Conservation (phyloP, 2,888 invertebrate genomes). For the Limnephilus lunatus region DNA sequence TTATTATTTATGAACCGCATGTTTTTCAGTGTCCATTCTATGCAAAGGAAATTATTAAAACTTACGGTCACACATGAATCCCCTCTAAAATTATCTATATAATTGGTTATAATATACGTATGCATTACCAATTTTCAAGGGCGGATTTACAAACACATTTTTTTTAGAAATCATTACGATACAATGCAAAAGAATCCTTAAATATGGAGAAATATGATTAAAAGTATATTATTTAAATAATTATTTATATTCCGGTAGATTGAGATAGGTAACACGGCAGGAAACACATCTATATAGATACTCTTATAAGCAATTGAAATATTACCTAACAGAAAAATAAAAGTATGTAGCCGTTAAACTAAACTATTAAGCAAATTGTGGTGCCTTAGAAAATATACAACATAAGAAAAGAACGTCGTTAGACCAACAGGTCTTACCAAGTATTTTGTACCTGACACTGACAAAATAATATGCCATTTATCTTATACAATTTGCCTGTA, state of each 20-base stretch:
- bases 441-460: background rate
- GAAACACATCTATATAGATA: background rate
- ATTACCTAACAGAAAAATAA: background rate
- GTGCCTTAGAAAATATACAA: background rate
- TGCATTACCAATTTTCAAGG: too few species aligned
- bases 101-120: too few species aligned
- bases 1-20: background rate
- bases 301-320: background rate
- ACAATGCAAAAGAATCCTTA: background rate
- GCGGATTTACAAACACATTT: too few species aligned
- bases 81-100: too few species aligned
- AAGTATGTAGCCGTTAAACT: background rate
- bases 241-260: background rate
- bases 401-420: background rate
- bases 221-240: background rate
- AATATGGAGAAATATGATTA: too few species aligned
- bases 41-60: background rate
- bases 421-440: background rate
- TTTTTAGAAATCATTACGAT: background rate
- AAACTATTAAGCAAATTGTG: background rate
- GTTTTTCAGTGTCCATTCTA: background rate
- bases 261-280: background rate
- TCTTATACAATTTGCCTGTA: slow-evolving; percentile 2
- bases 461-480: slow-evolving; percentile 2
- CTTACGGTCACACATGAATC: too few species aligned